A percentile compares a stretch with the other conserved stretches of the same genome.
These are phyloP conservation scores for Hydrolagus colliei DNA, from an alignment of 2,797 vertebrate genomes.

Conservation along the genomic window DNA sequence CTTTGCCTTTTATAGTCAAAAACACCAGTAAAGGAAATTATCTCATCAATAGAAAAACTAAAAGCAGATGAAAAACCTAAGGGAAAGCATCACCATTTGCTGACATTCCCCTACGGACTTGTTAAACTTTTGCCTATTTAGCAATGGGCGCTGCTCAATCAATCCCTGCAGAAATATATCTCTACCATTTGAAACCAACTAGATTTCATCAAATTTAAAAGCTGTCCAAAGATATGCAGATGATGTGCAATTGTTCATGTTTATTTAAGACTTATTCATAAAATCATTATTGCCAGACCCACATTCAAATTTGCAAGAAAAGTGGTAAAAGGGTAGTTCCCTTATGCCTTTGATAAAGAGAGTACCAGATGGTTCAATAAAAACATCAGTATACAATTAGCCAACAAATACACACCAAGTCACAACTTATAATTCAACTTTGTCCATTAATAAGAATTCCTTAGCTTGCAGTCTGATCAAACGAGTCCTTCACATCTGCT, in stretches of 20 bases:
- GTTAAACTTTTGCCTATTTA: too few species aligned
- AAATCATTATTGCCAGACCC: not conserved
- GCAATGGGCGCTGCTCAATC: too few species aligned
- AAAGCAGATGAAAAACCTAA: too few species aligned
- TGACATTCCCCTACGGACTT: too few species aligned
- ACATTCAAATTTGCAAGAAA: not conserved
- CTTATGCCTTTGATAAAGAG: not conserved
- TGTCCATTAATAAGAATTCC: not conserved
- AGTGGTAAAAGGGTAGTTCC: not conserved
- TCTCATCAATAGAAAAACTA: too few species aligned
- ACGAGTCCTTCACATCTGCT: conserved; percentile 5
- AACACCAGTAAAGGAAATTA: too few species aligned
- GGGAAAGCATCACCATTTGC: too few species aligned
- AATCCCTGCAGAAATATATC: too few species aligned
- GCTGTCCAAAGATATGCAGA: not conserved
- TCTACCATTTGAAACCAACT: too few species aligned
- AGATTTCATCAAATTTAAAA: not conserved
- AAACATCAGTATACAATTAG: not conserved
- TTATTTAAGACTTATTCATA: not conserved
- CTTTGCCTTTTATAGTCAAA: too few species aligned
- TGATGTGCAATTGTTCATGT: not conserved
- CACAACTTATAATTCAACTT: not conserved
- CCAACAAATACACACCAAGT: not conserved
- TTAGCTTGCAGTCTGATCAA: not conserved
- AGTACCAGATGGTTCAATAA: not conserved